Conservation (phyloP, 2,113 vertebrate genomes). For the Pelmatolapia mariae region DNA sequence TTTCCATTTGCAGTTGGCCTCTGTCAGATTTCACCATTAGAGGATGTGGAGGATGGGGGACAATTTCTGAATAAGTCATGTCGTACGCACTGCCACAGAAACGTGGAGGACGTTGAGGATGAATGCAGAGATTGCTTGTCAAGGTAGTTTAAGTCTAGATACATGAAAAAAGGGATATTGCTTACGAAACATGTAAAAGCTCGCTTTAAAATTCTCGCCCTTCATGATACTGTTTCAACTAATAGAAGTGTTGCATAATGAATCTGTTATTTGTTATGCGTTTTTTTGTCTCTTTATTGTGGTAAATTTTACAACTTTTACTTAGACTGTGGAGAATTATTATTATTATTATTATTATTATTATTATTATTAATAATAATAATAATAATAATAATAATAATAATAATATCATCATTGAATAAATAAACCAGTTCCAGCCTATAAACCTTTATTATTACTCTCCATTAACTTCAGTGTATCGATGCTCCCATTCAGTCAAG, state of each 20-base stretch:
- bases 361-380: accelerated
- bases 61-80: conserved; percentile 36
- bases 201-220: background rate
- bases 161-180: background rate
- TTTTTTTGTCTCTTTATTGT: background rate
- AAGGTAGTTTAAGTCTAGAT: background rate
- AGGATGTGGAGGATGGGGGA: conserved; percentile 9
- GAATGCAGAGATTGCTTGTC: conserved; percentile 1
- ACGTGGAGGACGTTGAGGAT: background rate
- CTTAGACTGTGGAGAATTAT: background rate
- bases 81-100: background rate
- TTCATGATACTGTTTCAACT: background rate
- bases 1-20: conserved; percentile 55
- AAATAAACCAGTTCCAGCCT: background rate
- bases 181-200: background rate
- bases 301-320: background rate
- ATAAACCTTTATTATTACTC: background rate
- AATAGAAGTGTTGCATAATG: background rate
- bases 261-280: background rate
- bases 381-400: background rate
- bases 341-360: background rate
- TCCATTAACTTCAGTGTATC: background rate
- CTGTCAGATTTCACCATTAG: conserved; percentile 48
- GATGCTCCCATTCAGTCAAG: background rate
- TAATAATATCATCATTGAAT: background rate